Percentiles rank a stretch among this genome's conserved stretches.
Evolutionary conservation across 2,113 vertebrate genomes (phyloP).

Genomic region (Okapia johnstoni): DNA sequence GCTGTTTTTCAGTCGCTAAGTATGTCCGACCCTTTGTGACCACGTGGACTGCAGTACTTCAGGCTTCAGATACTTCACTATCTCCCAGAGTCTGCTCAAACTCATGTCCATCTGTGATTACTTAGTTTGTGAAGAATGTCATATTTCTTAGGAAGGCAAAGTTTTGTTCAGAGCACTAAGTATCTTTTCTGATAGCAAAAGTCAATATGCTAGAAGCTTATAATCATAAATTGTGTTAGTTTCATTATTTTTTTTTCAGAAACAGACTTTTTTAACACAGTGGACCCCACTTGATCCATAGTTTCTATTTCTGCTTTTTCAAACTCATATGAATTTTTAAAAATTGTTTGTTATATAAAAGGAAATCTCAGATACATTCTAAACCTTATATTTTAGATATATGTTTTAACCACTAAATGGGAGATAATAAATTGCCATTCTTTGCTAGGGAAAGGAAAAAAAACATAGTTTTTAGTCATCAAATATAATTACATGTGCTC

Average conservation of each 20-base stretch:
- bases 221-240: neutral
- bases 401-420: slow-evolving; percentile 25
- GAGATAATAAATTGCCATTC: slow-evolving; percentile 20
- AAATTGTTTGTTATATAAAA: neutral
- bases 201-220: neutral
- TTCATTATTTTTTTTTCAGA: slow-evolving; percentile 34
- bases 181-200: slow-evolving; percentile 21
- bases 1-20: neutral
- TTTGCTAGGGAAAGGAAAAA: slow-evolving; percentile 1
- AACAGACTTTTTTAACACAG: neutral
- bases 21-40: neutral
- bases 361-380: neutral
- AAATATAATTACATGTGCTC: slow-evolving; percentile 27
- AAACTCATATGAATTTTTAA: neutral
- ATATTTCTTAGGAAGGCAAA: neutral
- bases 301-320: no score
- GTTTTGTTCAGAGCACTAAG: neutral
- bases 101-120: neutral
- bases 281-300: no score
- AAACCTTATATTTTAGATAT: slow-evolving; percentile 13
- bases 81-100: neutral
- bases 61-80: neutral
- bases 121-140: neutral
- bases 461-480: slow-evolving; percentile 18
- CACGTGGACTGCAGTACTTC: neutral